A percentile compares a stretch with the other conserved stretches of the same genome.
Conservation (phyloP, 2,888 invertebrate genomes). For the Cephus pygmeus region DNA sequence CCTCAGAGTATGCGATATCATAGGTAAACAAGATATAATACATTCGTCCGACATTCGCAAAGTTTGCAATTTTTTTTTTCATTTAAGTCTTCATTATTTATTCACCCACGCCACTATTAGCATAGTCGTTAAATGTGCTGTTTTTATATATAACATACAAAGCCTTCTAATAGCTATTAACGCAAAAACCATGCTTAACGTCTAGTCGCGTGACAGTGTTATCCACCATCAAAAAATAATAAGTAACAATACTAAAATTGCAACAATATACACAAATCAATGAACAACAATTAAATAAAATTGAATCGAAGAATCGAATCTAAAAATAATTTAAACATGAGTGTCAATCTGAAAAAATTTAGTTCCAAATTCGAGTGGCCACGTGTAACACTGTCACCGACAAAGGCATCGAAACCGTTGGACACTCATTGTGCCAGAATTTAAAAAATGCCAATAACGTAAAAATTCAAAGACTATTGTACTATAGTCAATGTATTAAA, state of each 20-base stretch:
- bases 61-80: not conserved
- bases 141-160: slow-evolving; percentile 1
- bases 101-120: not conserved
- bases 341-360: not conserved
- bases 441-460: not conserved
- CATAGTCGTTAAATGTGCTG: slow-evolving; percentile 9
- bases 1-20: slow-evolving; percentile 35
- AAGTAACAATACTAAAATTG: not conserved
- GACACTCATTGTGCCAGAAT: not conserved
- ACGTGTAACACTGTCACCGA: not conserved
- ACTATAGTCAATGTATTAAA: no score
- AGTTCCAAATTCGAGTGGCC: not conserved
- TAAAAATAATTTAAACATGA: not conserved
- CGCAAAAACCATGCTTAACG: not conserved
- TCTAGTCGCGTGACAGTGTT: not conserved
- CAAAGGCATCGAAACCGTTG: not conserved
- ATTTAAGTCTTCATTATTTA: slow-evolving; percentile 4
- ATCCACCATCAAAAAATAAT: not conserved
- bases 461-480: not conserved
- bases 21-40: slow-evolving; percentile 18
- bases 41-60: slow-evolving; percentile 15
- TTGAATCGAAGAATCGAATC: no score
- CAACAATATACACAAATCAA: not conserved
- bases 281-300: not conserved
- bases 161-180: not conserved